Conservation (phyloP, 2,113 vertebrate genomes). For the Maccullochella peelii region DNA sequence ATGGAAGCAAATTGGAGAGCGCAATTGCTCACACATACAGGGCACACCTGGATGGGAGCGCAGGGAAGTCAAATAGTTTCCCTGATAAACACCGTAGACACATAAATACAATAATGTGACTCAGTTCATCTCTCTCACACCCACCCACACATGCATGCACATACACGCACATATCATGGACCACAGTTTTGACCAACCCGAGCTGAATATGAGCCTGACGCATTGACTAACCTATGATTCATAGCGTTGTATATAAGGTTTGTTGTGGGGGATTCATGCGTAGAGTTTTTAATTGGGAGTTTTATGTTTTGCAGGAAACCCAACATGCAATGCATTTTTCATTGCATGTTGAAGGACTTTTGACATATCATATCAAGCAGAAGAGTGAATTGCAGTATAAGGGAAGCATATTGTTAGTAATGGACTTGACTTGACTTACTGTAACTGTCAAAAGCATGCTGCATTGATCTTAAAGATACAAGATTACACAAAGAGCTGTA, state of each 20-base stretch:
- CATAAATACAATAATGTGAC: constrained; percentile 24
- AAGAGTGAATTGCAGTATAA: constrained; percentile 20
- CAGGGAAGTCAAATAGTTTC: constrained; percentile 44
- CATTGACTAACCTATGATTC: constrained; percentile 73
- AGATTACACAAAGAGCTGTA: not conserved
- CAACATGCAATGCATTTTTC: constrained; percentile 42
- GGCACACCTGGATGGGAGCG: constrained; percentile 42
- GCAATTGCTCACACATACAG: constrained; percentile 13
- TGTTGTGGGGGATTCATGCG: constrained; percentile 59
- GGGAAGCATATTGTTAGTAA: constrained; percentile 15
- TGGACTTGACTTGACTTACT: constrained; percentile 3
- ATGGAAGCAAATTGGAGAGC: constrained; percentile 36
- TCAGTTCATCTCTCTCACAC: constrained; percentile 8
- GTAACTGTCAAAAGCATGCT: constrained; percentile 1
- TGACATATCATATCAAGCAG: constrained; percentile 11
- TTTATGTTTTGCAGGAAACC: constrained; percentile 50
- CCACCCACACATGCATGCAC: not conserved
- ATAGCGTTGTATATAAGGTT: constrained; percentile 46
- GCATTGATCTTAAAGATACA: constrained; percentile 3
- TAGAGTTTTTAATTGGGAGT: constrained; percentile 67
- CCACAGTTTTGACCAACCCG: not conserved
- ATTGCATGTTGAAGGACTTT: not conserved
- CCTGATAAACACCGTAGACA: constrained; percentile 7
- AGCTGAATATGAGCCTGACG: constrained; percentile 45
- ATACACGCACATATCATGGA: constrained; percentile 5